A percentile compares a stretch with the other conserved stretches of the same genome.
phyloP scores from a whole-genome alignment of 2,888 invertebrate species.

The Synergus gifuensis region DNA sequence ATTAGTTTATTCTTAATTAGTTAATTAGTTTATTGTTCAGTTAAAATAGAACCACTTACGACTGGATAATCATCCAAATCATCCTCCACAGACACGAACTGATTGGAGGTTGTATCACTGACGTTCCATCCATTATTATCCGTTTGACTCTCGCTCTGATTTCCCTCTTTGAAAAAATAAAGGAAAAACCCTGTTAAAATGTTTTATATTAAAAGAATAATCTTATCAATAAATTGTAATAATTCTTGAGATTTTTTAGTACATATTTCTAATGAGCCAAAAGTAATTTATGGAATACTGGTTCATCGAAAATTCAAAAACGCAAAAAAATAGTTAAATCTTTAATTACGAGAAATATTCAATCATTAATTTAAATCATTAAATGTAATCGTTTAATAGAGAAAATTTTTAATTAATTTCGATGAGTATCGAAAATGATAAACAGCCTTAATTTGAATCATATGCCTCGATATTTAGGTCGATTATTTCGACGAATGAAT shows the following conservation, averaged over 20 bases:
- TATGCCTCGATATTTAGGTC: constrained; percentile 20
- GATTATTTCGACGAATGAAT: background rate
- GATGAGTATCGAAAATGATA: background rate
- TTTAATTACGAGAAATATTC: too few species aligned
- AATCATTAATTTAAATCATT: too few species aligned
- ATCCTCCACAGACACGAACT: constrained; percentile 45
- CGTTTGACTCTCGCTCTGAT: background rate
- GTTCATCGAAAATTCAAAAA: too few species aligned
- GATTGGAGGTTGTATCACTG: constrained; percentile 19
- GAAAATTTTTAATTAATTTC: background rate
- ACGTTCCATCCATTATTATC: background rate
- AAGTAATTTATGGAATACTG: background rate
- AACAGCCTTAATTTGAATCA: constrained; percentile 32
- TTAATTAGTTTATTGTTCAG: background rate
- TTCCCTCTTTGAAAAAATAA: constrained; percentile 26
- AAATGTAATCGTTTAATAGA: background rate
- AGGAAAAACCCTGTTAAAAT: background rate
- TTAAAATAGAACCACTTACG: constrained; percentile 43
- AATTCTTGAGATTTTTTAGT: background rate
- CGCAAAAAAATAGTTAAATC: too few species aligned
- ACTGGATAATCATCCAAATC: constrained; percentile 53
- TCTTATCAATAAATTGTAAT: too few species aligned
- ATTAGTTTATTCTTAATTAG: too few species aligned
- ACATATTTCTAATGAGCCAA: background rate
- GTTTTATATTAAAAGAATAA: background rate